These are phyloP conservation scores for Paramisgurnus dabryanus DNA, from an alignment of 2,113 vertebrate species.

Conservation along the genomic window DNA sequence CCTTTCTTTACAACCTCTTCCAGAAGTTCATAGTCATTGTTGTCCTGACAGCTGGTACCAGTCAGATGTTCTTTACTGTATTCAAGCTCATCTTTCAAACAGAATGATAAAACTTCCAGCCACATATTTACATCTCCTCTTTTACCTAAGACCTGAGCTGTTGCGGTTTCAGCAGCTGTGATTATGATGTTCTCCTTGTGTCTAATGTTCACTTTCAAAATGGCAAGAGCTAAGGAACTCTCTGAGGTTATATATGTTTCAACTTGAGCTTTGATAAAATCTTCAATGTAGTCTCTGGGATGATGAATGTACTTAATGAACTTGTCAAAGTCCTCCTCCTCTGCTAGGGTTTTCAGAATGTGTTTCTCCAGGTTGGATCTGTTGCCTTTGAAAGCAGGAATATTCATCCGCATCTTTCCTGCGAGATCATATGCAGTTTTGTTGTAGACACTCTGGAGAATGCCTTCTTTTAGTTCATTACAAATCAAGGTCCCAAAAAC, in stretches of 20 bases:
- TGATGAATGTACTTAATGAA: constrained; percentile 63
- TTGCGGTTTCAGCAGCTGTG: neutral
- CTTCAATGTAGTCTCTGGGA: constrained; percentile 46
- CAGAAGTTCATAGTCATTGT: constrained; percentile 17
- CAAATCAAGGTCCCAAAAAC: constrained; percentile 68
- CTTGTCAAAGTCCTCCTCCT: constrained; percentile 69
- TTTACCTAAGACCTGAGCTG: neutral
- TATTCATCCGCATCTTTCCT: constrained; percentile 57
- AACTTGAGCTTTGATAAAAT: constrained; percentile 62
- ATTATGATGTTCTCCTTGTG: constrained; percentile 9
- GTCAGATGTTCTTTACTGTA: constrained; percentile 21
- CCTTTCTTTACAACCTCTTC: neutral
- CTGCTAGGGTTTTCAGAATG: constrained; percentile 69
- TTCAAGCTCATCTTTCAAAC: constrained; percentile 15
- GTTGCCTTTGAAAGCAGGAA: constrained; percentile 63
- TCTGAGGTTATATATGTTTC: constrained; percentile 44
- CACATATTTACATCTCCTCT: constrained; percentile 1
- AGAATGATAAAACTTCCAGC: neutral
- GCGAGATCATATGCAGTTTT: constrained; percentile 61
- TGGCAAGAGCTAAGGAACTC: neutral
- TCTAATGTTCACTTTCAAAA: neutral
- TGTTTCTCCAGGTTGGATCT: constrained; percentile 50
- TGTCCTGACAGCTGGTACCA: constrained; percentile 4
- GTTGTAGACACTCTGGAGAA: constrained; percentile 13
- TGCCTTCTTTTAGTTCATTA: constrained; percentile 62